phyloP scores from a whole-genome alignment of 2,888 invertebrate genomes.

The Drosophila prostipennis region DNA sequence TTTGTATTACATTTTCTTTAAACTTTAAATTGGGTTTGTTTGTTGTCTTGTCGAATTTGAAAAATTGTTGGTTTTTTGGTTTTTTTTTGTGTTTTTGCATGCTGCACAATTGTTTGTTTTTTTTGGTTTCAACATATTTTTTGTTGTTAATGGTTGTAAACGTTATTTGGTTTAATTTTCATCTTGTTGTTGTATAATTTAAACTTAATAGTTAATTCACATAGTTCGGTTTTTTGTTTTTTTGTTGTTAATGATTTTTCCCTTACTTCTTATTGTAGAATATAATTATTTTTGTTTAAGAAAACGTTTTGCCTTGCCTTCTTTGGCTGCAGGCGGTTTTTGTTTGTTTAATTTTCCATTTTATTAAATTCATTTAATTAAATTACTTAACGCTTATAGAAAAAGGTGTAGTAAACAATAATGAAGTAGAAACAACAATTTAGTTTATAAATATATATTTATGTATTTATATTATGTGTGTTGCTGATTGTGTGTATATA shows the following conservation, averaged over 20 bases:
- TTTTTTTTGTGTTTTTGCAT: constrained; percentile 32
- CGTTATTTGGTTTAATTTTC: constrained; percentile 40
- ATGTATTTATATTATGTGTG: constrained; percentile 57
- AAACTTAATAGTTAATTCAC: constrained; percentile 74
- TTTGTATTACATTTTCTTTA: constrained; percentile 69
- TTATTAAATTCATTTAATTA: constrained; percentile 72
- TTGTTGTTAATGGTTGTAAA: constrained; percentile 44
- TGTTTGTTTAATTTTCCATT: constrained; percentile 35
- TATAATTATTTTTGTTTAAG: constrained; percentile 62
- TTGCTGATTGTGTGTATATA: constrained; percentile 36
- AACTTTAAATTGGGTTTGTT: constrained; percentile 49
- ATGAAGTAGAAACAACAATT: constrained; percentile 70
- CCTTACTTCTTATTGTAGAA: constrained; percentile 44
- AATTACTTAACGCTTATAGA: constrained; percentile 72
- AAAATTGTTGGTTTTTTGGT: constrained; percentile 25
- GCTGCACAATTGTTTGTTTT: constrained; percentile 30
- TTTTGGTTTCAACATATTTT: constrained; percentile 31
- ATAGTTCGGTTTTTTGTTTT: constrained; percentile 39
- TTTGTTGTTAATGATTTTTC: constrained; percentile 37
- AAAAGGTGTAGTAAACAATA: constrained; percentile 63
- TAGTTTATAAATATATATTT: constrained; percentile 56
- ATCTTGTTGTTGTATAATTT: constrained; percentile 47
- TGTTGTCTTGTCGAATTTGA: constrained; percentile 49
- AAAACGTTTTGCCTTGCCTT: constrained; percentile 61
- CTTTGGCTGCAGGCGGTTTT: constrained; percentile 26